A percentile compares a stretch with the other conserved stretches of the same genome.
These are phyloP conservation scores for Pelmatolapia mariae DNA, from an alignment of 2,113 vertebrate species.

Conservation along the genomic window DNA sequence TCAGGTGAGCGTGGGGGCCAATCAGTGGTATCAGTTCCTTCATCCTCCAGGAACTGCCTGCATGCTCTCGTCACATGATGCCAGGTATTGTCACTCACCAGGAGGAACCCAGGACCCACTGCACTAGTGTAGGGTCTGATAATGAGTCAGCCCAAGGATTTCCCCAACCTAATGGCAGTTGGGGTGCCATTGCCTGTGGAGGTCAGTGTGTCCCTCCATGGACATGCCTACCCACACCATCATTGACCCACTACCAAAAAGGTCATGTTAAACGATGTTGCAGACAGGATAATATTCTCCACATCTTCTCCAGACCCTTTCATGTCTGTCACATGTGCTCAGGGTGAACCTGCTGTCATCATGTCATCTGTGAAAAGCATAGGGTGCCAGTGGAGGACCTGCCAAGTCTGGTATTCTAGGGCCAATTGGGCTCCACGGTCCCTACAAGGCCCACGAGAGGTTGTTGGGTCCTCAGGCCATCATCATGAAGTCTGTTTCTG, in stretches of 20 bases:
- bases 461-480: not conserved
- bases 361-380: not conserved
- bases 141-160: not conserved
- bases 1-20: not conserved
- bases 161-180: not conserved
- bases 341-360: not conserved
- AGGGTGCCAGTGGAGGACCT: not conserved
- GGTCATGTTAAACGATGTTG: not conserved
- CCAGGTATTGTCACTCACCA: not conserved
- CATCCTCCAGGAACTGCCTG: not conserved
- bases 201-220: not conserved
- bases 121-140: not conserved
- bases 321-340: not conserved
- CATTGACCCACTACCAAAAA: not conserved
- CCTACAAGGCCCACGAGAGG: not conserved
- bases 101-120: not conserved
- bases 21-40: not conserved
- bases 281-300: not conserved
- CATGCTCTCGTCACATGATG: not conserved
- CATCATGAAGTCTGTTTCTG: not conserved
- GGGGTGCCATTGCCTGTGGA: fast-evolving
- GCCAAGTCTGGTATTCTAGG: not conserved
- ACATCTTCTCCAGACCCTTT: not conserved
- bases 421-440: not conserved
- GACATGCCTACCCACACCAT: not conserved